phyloP scores from a whole-genome alignment of 2,113 vertebrate species.

The Apistogramma diplotaenia region DNA sequence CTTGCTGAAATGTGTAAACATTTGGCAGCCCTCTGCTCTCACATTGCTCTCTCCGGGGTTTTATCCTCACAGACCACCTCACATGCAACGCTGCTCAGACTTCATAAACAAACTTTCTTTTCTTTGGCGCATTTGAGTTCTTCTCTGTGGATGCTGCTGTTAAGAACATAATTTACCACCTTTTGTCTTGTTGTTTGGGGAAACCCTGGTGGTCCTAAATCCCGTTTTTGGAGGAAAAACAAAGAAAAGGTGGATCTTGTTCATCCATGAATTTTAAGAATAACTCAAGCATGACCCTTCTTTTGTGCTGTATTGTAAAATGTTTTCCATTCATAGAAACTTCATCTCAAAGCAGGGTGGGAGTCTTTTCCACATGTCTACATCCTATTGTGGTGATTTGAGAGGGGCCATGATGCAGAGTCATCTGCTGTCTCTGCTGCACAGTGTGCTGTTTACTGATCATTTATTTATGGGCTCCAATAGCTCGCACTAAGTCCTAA shows the following conservation, averaged over 20 bases:
- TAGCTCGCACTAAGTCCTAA: constrained; percentile 64
- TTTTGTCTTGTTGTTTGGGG: constrained; percentile 29
- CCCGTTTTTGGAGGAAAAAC: background rate
- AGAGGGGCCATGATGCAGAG: background rate
- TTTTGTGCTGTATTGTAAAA: background rate
- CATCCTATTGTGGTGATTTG: background rate
- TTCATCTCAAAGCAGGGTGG: background rate
- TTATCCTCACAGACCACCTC: constrained; percentile 58
- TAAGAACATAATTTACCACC: constrained; percentile 31
- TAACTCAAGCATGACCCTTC: background rate
- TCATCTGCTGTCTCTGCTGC: constrained; percentile 30
- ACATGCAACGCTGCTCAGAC: constrained; percentile 22
- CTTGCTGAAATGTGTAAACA: constrained; percentile 71
- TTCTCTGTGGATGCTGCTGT: constrained; percentile 19
- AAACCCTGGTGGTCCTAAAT: constrained; percentile 26
- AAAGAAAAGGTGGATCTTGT: background rate
- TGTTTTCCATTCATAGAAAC: background rate
- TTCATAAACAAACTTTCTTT: constrained; percentile 53
- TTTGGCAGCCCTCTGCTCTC: constrained; percentile 51
- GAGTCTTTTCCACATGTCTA: background rate
- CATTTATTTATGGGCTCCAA: constrained; percentile 64
- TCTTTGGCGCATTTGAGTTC: constrained; percentile 38
- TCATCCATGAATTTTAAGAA: background rate
- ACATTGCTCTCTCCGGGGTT: constrained; percentile 26
- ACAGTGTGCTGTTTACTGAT: constrained; percentile 51